Evolutionary conservation across 2,797 vertebrate species (phyloP).

Genomic region (Cynopterus sphinx): DNA sequence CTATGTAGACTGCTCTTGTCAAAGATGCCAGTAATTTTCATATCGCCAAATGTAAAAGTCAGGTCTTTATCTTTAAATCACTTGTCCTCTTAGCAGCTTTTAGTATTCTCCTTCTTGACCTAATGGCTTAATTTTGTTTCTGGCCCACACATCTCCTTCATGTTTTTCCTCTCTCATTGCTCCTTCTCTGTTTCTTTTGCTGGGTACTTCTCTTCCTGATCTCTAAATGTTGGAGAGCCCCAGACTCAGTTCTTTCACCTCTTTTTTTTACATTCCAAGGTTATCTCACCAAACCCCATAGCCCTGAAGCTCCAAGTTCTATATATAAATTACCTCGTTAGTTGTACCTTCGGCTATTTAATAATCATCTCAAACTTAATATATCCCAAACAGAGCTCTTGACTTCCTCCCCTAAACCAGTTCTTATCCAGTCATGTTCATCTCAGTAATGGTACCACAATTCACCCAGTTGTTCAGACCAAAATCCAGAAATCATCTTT

Average conservation of each 20-base stretch:
- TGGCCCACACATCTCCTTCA: background rate
- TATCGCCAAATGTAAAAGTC: background rate
- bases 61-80: background rate
- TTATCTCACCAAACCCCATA: background rate
- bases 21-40: background rate
- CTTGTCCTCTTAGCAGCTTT: background rate
- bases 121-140: background rate
- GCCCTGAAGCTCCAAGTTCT: background rate
- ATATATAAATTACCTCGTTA: background rate
- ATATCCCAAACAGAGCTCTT: background rate
- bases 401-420: background rate
- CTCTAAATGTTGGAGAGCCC: background rate
- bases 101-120: background rate
- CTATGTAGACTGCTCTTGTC: background rate
- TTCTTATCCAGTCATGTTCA: constrained; percentile 8
- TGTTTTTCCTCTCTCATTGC: background rate
- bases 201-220: background rate
- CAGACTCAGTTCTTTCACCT: background rate
- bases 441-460: background rate
- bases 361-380: background rate
- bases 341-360: background rate
- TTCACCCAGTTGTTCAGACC: background rate
- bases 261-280: background rate
- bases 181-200: background rate
- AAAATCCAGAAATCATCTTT: background rate